These are phyloP conservation scores for Pomphorhynchus laevis DNA, from an alignment of 1,140 invertebrate species.

Conservation along the genomic window DNA sequence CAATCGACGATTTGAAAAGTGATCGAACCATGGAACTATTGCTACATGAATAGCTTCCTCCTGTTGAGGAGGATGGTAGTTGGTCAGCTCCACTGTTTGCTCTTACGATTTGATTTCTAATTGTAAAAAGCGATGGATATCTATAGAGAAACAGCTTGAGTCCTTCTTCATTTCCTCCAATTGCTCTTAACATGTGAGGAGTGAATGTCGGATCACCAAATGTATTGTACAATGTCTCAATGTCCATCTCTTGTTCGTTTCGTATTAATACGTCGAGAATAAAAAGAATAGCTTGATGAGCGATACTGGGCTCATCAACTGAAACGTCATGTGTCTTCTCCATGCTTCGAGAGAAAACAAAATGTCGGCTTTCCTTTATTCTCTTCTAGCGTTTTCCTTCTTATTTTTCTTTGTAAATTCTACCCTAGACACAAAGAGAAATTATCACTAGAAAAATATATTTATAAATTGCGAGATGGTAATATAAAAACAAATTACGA, in stretches of 20 bases:
- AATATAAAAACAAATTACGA: too few species aligned
- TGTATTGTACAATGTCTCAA: slow-evolving; percentile 18
- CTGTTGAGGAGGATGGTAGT: slow-evolving; percentile 1
- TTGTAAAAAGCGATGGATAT: slow-evolving; percentile 21
- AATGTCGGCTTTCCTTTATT: too few species aligned
- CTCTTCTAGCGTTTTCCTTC: too few species aligned
- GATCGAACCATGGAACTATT: slow-evolving; percentile 2
- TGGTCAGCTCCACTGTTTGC: slow-evolving; percentile 9
- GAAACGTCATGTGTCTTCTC: slow-evolving; percentile 10
- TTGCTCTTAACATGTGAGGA: slow-evolving; percentile 19
- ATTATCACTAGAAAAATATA: too few species aligned
- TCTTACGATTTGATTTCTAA: slow-evolving; percentile 17
- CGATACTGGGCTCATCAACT: slow-evolving; percentile 10
- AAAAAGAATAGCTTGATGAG: slow-evolving; percentile 22
- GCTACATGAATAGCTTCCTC: neutral
- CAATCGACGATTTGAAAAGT: too few species aligned
- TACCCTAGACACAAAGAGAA: too few species aligned
- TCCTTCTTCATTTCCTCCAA: slow-evolving; percentile 20
- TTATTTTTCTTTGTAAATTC: too few species aligned
- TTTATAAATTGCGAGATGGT: too few species aligned
- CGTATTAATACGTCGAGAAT: slow-evolving; percentile 21
- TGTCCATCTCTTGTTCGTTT: slow-evolving; percentile 18
- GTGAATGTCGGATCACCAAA: slow-evolving; percentile 20
- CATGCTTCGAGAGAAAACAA: too few species aligned
- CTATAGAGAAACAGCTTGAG: slow-evolving; percentile 20